Percentiles rank a stretch among this genome's conserved stretches.
Conservation (phyloP, 64 coral and sea anemone genomes). For the Actinia tenebrosa region DNA sequence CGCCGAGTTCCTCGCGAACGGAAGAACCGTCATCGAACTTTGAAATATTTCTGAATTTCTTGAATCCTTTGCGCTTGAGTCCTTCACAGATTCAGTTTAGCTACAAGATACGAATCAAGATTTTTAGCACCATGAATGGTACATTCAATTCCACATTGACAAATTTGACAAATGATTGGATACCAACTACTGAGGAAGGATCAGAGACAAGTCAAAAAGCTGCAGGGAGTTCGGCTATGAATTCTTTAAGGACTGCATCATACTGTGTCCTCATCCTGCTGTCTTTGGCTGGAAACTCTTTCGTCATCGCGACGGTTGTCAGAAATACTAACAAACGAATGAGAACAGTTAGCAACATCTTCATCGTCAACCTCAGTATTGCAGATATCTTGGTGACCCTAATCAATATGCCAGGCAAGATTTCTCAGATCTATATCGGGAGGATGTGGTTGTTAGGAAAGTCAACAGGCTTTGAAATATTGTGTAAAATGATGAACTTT, state of each 20-base stretch:
- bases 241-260: neutral
- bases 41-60: no score
- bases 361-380: constrained; percentile 48
- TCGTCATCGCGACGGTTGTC: constrained; percentile 31
- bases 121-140: neutral
- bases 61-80: no score
- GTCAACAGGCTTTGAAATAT: neutral
- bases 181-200: neutral
- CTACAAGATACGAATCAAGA: neutral
- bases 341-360: constrained; percentile 35
- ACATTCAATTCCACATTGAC: neutral
- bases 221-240: neutral
- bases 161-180: neutral
- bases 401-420: constrained; percentile 43
- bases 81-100: neutral
- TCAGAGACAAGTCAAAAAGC: constrained; percentile 8
- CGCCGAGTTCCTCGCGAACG: no score
- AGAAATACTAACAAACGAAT: constrained; percentile 42
- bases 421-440: constrained; percentile 32
- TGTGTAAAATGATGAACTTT: constrained; percentile 34
- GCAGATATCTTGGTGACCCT: constrained; percentile 50
- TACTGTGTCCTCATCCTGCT: constrained; percentile 19
- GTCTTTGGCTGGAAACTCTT: constrained; percentile 40
- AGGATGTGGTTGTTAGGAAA: constrained; percentile 29
- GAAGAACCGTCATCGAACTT: no score